Evolutionary conservation across 2,797 vertebrate genomes (phyloP), one percentile per base, ranked within the genome.

Genomic region (Crocidura indochinensis): DNA sequence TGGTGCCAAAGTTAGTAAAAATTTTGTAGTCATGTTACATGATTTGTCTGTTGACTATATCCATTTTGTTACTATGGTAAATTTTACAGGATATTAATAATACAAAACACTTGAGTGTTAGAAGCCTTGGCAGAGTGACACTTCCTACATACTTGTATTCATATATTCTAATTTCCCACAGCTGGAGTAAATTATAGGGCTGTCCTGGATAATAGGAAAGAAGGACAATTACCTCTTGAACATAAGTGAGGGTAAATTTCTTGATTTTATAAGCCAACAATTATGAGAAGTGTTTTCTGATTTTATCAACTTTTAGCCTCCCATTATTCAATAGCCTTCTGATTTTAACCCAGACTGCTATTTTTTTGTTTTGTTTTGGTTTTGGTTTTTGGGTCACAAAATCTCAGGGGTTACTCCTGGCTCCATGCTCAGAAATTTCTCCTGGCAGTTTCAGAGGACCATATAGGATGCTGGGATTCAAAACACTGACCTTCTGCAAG

Each of bases 1-100:
- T 24, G 88, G 86, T 76, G 73, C 93, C 69, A 81, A 92, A 96
- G 96, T 97, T 97, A 97, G 97, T 97, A 97, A 97, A 97, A 96
- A 94, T 94, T 97, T 95, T 97, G 94, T 88, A 92, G 71, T 97
- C 96, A 96, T 72, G 85, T 82, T 87, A 88, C 84, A 87, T 95
- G 96, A 97, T 95, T 95, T 89, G 87, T 93, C 92, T 44, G 75
- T 74, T 83, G 94, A 92, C 88, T 93, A 84, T 78, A 91, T 88
- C 94, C 97, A 95, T 97, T 97, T 95, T 96, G 93, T 93, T 85
- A 96, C 93, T 91, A 76, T 27, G 75, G 94, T 96, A 97, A 96
- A 97, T 96, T 97, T 94, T 91, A 93, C 49, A 93, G 74, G 90
- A 46, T 85, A 24, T 96, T 96, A 97, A 95, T 96, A 97, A 95